These are phyloP conservation scores for Drosophila prolongata DNA, from an alignment of 2,888 invertebrate genomes.

Conservation along the genomic window DNA sequence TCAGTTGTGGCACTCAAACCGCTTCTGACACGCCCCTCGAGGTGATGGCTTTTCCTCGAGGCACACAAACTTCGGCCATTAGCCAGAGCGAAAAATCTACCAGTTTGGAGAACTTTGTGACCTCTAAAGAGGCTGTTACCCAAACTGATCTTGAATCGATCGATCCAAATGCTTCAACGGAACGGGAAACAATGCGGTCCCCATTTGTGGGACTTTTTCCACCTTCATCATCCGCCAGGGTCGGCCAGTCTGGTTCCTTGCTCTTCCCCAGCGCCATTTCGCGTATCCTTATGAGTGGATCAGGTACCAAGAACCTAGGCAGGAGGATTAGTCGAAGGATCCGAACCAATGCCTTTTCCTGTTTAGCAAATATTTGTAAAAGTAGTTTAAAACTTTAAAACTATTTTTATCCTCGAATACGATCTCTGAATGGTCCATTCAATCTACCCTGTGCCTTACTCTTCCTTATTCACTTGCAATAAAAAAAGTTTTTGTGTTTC, in stretches of 20 bases:
- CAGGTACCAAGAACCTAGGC: constrained; percentile 49
- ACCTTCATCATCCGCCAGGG: constrained; percentile 46
- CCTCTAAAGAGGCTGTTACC: constrained; percentile 15
- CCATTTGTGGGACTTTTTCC: constrained; percentile 69
- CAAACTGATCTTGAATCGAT: constrained; percentile 48
- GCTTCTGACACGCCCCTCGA: constrained; percentile 54
- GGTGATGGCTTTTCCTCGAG: constrained; percentile 75
- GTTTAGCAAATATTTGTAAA: constrained; percentile 29
- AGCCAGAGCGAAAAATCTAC: constrained; percentile 42
- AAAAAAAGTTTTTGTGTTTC: constrained; percentile 74
- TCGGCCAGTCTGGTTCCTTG: constrained; percentile 55
- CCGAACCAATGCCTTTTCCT: constrained; percentile 6
- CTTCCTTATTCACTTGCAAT: constrained; percentile 38
- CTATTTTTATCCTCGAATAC: constrained; percentile 73
- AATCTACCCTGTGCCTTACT: constrained; percentile 11
- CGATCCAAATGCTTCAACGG: constrained; percentile 43
- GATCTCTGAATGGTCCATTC: constrained; percentile 26
- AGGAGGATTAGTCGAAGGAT: constrained; percentile 1
- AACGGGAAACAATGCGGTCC: constrained; percentile 64
- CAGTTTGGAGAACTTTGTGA: constrained; percentile 32
- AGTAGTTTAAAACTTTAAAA: constrained; percentile 25
- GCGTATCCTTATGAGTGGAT: constrained; percentile 71
- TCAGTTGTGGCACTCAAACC: constrained; percentile 82
- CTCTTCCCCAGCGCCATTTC: constrained; percentile 80
- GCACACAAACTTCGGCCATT: constrained; percentile 76